These are phyloP conservation scores for Plotosus lineatus DNA, from an alignment of 2,113 vertebrate genomes.

Conservation along the genomic window DNA sequence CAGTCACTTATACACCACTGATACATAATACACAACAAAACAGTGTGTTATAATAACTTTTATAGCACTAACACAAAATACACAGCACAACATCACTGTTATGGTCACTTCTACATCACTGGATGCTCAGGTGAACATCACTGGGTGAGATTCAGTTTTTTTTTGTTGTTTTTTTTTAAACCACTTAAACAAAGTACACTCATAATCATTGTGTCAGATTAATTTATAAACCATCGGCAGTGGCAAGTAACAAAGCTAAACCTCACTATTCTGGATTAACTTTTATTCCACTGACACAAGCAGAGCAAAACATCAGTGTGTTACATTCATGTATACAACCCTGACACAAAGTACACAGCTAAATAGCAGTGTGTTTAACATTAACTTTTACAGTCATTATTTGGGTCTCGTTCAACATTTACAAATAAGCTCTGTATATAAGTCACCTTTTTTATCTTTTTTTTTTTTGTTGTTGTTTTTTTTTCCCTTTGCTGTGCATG, in stretches of 20 bases:
- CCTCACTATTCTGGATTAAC: not conserved
- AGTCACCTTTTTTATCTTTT: not conserved
- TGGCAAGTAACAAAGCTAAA: not conserved
- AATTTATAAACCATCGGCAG: not conserved
- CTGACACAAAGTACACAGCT: conserved; percentile 12
- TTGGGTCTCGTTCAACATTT: not conserved
- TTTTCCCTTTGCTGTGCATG: not conserved
- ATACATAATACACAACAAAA: no score
- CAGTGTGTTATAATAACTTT: no score
- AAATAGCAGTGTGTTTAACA: not conserved
- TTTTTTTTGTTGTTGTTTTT: not conserved
- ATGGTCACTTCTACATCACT: not conserved
- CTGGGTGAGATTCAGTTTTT: not conserved
- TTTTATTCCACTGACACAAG: conserved; percentile 1
- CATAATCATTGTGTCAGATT: not conserved
- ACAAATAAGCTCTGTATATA: conserved; percentile 8
- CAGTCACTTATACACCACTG: no score
- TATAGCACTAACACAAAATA: no score
- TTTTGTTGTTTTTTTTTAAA: no score
- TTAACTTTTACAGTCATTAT: conserved; percentile 15
- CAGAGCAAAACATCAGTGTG: not conserved
- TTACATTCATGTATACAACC: conserved; percentile 3
- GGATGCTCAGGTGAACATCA: not conserved
- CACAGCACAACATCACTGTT: no score
- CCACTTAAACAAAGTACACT: not conserved